Evolutionary conservation across 2,797 vertebrate genomes (phyloP).

Genomic region (Phalanger gymnotis): DNA sequence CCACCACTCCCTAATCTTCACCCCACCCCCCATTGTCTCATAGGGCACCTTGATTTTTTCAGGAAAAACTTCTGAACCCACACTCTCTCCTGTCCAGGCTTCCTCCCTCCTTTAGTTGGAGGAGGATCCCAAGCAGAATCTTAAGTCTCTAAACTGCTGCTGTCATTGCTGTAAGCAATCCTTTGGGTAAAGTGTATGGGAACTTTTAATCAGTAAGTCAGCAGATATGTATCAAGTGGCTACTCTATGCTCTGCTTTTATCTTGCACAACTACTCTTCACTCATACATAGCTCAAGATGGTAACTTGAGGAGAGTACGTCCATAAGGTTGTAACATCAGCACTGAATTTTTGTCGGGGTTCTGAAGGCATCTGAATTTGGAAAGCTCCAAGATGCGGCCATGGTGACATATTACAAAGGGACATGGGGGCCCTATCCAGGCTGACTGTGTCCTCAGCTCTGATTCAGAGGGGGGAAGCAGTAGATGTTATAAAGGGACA

Average conservation of each 20-base stretch:
- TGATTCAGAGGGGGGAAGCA: not conserved
- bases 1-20: not conserved
- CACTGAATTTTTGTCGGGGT: not conserved
- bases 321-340: not conserved
- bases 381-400: not conserved
- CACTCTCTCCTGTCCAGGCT: conserved; percentile 7
- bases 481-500: not conserved
- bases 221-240: not conserved
- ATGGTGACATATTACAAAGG: not conserved
- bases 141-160: conserved; percentile 14
- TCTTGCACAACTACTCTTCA: not conserved
- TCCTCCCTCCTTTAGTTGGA: conserved; percentile 12
- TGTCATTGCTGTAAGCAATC: not conserved
- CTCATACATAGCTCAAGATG: not conserved
- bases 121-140: not conserved
- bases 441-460: not conserved
- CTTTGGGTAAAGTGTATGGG: not conserved
- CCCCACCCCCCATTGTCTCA: not conserved
- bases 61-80: not conserved
- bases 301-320: not conserved
- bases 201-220: conserved; percentile 10
- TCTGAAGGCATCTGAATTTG: not conserved
- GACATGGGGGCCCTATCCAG: not conserved
- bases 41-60: not conserved
- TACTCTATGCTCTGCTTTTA: not conserved